A percentile compares a stretch with the other conserved stretches of the same genome.
These are phyloP conservation scores for Euphonia xanthogaster DNA, from an alignment of 2,797 vertebrate species.

Conservation along the genomic window DNA sequence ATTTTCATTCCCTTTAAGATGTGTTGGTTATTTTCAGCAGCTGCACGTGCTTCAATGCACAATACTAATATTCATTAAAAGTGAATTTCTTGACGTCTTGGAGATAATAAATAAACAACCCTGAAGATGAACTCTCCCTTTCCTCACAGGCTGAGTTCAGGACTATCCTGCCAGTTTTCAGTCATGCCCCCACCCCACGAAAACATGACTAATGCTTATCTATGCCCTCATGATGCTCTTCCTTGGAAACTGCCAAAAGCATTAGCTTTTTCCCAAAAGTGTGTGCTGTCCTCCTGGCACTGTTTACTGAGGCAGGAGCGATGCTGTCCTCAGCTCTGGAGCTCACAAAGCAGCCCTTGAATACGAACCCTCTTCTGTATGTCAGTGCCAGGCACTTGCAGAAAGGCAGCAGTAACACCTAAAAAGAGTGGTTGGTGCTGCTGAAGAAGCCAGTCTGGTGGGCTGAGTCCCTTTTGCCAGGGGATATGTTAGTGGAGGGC, in stretches of 20 bases:
- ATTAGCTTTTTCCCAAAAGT: neutral
- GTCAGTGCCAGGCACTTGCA: neutral
- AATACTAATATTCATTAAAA: neutral
- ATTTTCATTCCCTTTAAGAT: neutral
- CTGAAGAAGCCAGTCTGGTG: neutral
- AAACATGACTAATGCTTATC: neutral
- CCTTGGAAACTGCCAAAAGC: neutral
- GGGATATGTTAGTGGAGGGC: neutral
- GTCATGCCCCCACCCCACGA: neutral
- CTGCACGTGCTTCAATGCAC: neutral
- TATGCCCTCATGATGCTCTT: neutral
- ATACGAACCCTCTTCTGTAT: accelerated
- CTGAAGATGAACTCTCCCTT: neutral
- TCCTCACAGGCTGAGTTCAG: neutral
- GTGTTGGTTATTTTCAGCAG: neutral
- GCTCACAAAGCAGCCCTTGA: neutral
- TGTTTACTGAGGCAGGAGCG: accelerated
- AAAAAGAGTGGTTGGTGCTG: neutral
- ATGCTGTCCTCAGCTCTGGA: neutral
- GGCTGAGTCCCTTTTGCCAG: neutral
- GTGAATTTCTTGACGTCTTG: neutral
- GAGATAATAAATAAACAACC: neutral
- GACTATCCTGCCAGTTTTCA: neutral
- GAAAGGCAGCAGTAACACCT: neutral
- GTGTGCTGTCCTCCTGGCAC: neutral